Conservation (phyloP, 2,888 invertebrate genomes). For the Acleris holmiana region DNA sequence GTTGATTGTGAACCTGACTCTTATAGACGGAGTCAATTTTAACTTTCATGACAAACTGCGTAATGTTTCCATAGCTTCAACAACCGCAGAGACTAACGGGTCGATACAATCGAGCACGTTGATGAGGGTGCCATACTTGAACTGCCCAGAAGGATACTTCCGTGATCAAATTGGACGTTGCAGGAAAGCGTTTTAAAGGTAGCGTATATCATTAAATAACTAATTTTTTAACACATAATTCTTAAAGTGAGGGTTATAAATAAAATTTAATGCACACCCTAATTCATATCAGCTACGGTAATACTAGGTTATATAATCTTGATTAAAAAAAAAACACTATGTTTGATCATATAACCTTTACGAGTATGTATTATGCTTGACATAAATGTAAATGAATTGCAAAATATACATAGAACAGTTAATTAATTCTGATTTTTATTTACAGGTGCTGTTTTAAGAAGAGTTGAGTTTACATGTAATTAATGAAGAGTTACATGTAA, state of each 20-base stretch:
- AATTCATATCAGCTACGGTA: too few relatives aligned
- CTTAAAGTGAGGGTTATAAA: too few relatives aligned
- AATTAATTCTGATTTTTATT: conserved; percentile 24
- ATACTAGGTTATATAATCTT: too few relatives aligned
- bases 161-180: conserved; percentile 61
- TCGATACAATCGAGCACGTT: conserved; percentile 56
- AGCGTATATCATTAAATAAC: background rate
- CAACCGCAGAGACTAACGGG: conserved; percentile 39
- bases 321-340: too few relatives aligned
- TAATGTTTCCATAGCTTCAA: conserved; percentile 40
- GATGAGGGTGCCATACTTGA: conserved; percentile 63
- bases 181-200: conserved; percentile 58
- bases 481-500: background rate
- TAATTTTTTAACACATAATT: too few relatives aligned
- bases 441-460: conserved; percentile 44
- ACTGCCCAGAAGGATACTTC: conserved; percentile 56
- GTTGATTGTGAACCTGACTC: conserved; percentile 46
- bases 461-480: background rate
- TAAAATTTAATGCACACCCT: too few relatives aligned
- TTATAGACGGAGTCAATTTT: conserved; percentile 47
- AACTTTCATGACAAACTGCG: conserved; percentile 61
- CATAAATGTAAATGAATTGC: too few relatives aligned
- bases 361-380: too few relatives aligned
- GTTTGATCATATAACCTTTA: too few relatives aligned
- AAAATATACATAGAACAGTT: background rate